Conservation (phyloP, 2,113 vertebrate species). For the Brachirus orientalis region DNA sequence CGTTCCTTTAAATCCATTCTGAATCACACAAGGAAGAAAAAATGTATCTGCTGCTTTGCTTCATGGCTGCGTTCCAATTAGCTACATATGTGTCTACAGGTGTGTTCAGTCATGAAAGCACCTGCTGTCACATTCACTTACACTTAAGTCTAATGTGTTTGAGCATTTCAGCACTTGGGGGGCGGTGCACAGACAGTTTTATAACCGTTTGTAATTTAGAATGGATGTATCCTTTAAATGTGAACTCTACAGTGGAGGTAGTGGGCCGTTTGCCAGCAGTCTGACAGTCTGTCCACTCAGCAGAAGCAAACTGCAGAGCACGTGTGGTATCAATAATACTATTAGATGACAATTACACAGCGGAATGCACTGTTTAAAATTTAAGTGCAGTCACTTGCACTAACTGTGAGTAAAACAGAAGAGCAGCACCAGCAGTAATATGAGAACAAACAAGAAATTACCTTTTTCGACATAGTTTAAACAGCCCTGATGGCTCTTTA, state of each 20-base stretch:
- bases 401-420: too few relatives aligned
- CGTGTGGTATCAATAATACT: conserved; percentile 54
- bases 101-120: conserved; percentile 6
- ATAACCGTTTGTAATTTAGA: conserved; percentile 12
- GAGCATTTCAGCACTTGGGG: conserved; percentile 2
- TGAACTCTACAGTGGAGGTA: conserved; percentile 40
- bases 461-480: too few relatives aligned
- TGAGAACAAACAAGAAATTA: too few relatives aligned
- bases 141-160: neutral
- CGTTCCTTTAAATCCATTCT: conserved; percentile 1
- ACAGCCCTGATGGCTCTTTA: too few relatives aligned
- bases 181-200: neutral
- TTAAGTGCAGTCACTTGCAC: too few relatives aligned
- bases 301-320: conserved; percentile 57
- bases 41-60: neutral
- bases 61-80: too few relatives aligned
- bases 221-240: conserved; percentile 77
- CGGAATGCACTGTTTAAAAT: too few relatives aligned
- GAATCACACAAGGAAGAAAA: too few relatives aligned
- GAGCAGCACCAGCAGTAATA: too few relatives aligned
- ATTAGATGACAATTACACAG: too few relatives aligned
- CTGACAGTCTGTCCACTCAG: conserved; percentile 71
- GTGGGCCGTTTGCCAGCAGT: conserved; percentile 67
- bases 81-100: conserved; percentile 19
- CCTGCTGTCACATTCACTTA: conserved; percentile 8